Base-by-base conservation (phyloP, 1,140 invertebrate genomes). In the Penaeus chinensis region DNA sequence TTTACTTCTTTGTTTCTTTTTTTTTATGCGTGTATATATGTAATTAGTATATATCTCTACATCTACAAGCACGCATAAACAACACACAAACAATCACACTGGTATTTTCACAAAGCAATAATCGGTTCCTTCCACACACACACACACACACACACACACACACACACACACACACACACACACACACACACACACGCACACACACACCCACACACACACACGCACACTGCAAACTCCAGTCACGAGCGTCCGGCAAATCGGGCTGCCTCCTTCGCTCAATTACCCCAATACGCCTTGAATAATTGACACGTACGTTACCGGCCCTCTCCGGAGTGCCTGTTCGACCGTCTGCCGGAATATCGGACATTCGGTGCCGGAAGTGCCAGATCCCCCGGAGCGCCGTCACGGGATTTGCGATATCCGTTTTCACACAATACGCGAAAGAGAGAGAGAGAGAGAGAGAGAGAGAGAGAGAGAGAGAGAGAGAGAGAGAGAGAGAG, bases 401-500 rank as follows among this genome's bases (percentile, higher is more conserved):
- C 54, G 54, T 54, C 54, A 54, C 54, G 54, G 54, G 54, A 54
- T 54, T 54, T 54, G 54, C 10, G 54, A 54, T 54, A 54, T 54
- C 54, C 54, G 54, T 54, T 13, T 13, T 5, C 54, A 54, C 54
- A 54, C 54, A 54, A 54, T 54, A 54, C 54, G 10, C 27, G 3
- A 76, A 7, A 32, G 32, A 27, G 19, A 76, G 19, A 76, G n/a
- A 20, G n/a, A n/a, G n/a, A 76, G 74, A 10, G 20, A 76, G 76
- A 78, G 24, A 54, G 76, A 78, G 76, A 54, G 76, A 82, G 80
- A 82, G 80, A 10, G 80, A 63, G 60, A 66, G 80, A 84, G 61
- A 77, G 42, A n/a, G 42, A 62, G 10, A 76, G 1, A 7, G 54
- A 81, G 54, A 65, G 54, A 81, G 18, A 65, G 54, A 81, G 18